Base-by-base conservation (phyloP, 2,797 vertebrate genomes). In the Buphagus erythrorhynchus region DNA sequence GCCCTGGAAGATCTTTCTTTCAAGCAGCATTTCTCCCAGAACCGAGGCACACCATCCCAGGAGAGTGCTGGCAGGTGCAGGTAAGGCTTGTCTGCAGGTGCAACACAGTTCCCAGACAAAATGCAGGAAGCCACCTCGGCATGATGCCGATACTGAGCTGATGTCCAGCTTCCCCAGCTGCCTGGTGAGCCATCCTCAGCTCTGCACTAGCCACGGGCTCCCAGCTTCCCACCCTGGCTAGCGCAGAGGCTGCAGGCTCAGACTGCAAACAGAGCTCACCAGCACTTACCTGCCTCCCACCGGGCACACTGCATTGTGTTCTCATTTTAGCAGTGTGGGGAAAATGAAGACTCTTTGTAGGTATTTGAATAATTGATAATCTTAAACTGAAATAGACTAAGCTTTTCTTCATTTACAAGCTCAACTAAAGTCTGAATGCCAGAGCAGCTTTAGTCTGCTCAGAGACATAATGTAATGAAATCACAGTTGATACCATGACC, bases 301-400 rank as follows among this genome's bases (percentile, higher is more conserved):
- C 2, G 25, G 19, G 46, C 38, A 43, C 52, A 40, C 3, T 13
- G 3, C 33, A 35, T 48, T 68, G 35, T 52, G 25, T 10, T 93
- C 73, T 82, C 35, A 7, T 58, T 66, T 76, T 17, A 77, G 61
- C 26, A 48, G 72, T 1, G 2, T 14, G 13, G n/a, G 43, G 69
- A 13, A 72, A 90, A 82, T 40, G 48, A 62, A 61, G 46, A 31
- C 62, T 83, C 68, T 94, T 88, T 45, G 58, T 45, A 77, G 31
- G 31, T 67, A 52, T 88, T 93, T 88, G 57, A 66, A 95, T 73
- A 95, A 86, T 66, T 69, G 31, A 94, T 91, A 84, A 73, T 66
- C 36, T 93, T 92, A 75, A 88, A 79, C 48, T n/a, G 46, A 87
- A 90, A 81, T 40, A 80, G 88, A 69, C 95, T 75, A 81, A 89